Evolutionary conservation across 2,888 invertebrate species (phyloP).

Genomic region (Euclidia mi): DNA sequence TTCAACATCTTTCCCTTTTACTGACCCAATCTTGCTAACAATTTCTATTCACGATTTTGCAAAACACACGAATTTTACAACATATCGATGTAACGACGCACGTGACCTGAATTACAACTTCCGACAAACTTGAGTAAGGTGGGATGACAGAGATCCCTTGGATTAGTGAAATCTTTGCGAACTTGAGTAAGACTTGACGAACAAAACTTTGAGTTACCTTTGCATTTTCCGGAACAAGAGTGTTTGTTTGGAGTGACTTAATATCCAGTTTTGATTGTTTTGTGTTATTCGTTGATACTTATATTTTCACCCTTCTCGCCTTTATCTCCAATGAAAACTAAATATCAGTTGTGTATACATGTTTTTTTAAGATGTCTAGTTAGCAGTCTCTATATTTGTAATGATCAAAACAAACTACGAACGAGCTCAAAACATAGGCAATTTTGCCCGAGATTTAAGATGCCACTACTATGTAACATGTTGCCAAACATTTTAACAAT

Average conservation of each 20-base stretch:
- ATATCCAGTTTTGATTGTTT: conserved; percentile 38
- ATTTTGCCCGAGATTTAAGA: too few species aligned
- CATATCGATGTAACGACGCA: conserved; percentile 57
- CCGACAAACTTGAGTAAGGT: conserved; percentile 48
- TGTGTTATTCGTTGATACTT: conserved; percentile 60
- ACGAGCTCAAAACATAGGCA: too few species aligned
- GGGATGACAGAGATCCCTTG: conserved; percentile 55
- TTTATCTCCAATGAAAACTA: conserved; percentile 77
- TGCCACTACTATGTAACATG: too few species aligned
- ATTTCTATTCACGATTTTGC: conserved; percentile 48
- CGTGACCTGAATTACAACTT: conserved; percentile 61
- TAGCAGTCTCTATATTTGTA: too few species aligned
- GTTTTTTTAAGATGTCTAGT: too few species aligned
- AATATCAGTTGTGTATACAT: neutral
- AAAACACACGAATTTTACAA: conserved; percentile 55
- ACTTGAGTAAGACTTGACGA: conserved; percentile 49
- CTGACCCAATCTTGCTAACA: conserved; percentile 34
- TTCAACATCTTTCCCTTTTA: conserved; percentile 47
- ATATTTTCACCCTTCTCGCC: conserved; percentile 69
- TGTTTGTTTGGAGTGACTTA: conserved; percentile 56
- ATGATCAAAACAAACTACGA: too few species aligned
- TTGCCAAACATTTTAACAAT: too few species aligned
- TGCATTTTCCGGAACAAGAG: conserved; percentile 49
- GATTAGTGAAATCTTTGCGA: conserved; percentile 59
- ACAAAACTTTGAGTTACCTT: conserved; percentile 45